phyloP scores from a whole-genome alignment of 2,888 invertebrate genomes.

The Phyto melanocephala region DNA sequence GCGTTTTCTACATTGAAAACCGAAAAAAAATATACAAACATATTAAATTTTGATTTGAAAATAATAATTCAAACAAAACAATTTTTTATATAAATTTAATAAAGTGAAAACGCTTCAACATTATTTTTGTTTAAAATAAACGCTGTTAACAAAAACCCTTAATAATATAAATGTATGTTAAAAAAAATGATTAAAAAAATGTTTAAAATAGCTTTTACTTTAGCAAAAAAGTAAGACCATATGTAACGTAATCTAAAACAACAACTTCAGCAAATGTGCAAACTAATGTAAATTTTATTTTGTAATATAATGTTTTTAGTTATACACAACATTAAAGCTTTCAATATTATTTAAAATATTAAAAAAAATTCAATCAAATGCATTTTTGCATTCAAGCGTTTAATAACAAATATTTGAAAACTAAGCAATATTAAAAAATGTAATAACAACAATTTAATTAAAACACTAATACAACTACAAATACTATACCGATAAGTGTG shows the following conservation, averaged over 20 bases:
- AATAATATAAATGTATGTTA: neutral
- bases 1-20: slow-evolving; percentile 16
- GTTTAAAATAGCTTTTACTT: slow-evolving; percentile 19
- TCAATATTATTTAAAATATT: slow-evolving; percentile 25
- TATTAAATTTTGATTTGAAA: slow-evolving; percentile 19
- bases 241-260: slow-evolving; percentile 10
- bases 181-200: neutral
- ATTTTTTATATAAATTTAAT: neutral
- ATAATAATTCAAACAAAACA: neutral
- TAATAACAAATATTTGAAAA: slow-evolving; percentile 37
- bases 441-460: neutral
- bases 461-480: neutral
- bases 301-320: no score
- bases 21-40: slow-evolving; percentile 1
- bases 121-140: no score
- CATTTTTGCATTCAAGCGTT: slow-evolving; percentile 56
- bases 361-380: slow-evolving; percentile 45
- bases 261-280: slow-evolving; percentile 1
- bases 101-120: no score
- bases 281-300: slow-evolving; percentile 8
- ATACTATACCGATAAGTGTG: slow-evolving; percentile 17
- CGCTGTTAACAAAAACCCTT: slow-evolving; percentile 19
- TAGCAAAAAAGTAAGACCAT: slow-evolving; percentile 23
- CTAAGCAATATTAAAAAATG: slow-evolving; percentile 28
- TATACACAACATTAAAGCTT: slow-evolving; percentile 14